Conservation (phyloP, 1,140 invertebrate genomes). For the Trichonephila clavipes region DNA sequence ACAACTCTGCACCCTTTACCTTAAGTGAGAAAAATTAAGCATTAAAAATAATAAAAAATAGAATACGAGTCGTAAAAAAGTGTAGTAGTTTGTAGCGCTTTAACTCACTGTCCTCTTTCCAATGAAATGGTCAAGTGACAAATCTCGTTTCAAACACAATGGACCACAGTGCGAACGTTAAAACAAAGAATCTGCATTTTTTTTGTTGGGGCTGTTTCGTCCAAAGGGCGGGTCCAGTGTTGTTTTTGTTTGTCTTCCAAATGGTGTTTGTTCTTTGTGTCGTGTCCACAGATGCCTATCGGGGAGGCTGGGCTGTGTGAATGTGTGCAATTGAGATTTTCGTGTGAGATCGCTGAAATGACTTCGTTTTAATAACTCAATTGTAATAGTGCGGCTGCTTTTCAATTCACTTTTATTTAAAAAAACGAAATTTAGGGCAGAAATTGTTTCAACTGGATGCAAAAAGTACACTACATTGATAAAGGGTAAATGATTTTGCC, state of each 20-base stretch:
- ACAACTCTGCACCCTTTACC: no score
- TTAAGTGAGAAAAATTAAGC: no score
- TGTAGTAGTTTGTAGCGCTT: background rate
- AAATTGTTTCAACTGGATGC: no score
- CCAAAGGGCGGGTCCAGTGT: background rate
- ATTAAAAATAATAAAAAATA: no score
- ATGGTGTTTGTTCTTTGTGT: background rate
- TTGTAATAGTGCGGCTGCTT: no score
- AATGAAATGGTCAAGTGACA: slow-evolving; percentile 4
- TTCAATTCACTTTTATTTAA: no score
- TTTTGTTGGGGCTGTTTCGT: background rate
- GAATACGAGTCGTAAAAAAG: no score
- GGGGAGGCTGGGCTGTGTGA: background rate
- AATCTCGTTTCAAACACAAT: background rate
- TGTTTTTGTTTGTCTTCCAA: slow-evolving; percentile 28
- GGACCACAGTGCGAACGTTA: background rate
- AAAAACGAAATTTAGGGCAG: no score
- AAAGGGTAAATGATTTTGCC: no score
- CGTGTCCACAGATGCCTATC: background rate
- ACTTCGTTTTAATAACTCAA: background rate
- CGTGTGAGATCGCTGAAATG: background rate
- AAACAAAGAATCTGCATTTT: background rate
- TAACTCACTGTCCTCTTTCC: background rate
- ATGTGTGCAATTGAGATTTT: background rate
- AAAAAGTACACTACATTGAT: no score